Base-by-base conservation (phyloP, 2,797 vertebrate species). In the Parambassis ranga region DNA sequence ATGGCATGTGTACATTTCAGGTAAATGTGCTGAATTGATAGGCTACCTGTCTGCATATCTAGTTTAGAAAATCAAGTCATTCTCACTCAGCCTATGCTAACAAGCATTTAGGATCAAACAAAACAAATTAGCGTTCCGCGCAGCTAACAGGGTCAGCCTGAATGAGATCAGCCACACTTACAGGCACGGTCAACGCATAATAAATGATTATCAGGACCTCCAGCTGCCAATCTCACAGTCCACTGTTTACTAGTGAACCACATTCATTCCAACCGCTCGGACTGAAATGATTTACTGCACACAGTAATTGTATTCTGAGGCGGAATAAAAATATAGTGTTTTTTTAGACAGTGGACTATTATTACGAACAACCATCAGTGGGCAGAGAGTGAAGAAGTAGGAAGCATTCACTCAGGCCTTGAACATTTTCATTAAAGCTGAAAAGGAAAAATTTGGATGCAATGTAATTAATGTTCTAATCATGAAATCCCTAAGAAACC, bases 101-200 rank as follows among this genome's bases (percentile, higher is more conserved):
- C 59, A 68, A 77, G 66, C 79, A 76, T 81, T 89, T 77, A 88
- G 79, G 72, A 87, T 84, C 80, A 88, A 82, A 91, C 87, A 83
- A 77, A 90, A 82, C 80, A 83, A 79, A 90, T 90, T 70, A 89
- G 58, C 14, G 18, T 13, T 39, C 36, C 37, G 80, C 50, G 13
- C 42, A 4, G 62, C 73, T 77, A 84, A 79, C 72, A 66, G 77
- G 76, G 64, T 85, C 75, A 75, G 36, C 62, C 24, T 56, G 75
- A 89, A 91, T 79, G 57, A 88, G 80, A 83, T 84, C 68, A 64
- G 83, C 79, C 70, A 71, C 31, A 43, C 71, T 85, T 57, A 71
- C 52, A 79, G 68, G 62, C 37, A 65, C 38, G 38, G 70, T 69
- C 74, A 71, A 51, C 65, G 58, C 58, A 77, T 79, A 82, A 77